Conservation (phyloP, 2,888 invertebrate species). For the Drosophila crucigera region DNA sequence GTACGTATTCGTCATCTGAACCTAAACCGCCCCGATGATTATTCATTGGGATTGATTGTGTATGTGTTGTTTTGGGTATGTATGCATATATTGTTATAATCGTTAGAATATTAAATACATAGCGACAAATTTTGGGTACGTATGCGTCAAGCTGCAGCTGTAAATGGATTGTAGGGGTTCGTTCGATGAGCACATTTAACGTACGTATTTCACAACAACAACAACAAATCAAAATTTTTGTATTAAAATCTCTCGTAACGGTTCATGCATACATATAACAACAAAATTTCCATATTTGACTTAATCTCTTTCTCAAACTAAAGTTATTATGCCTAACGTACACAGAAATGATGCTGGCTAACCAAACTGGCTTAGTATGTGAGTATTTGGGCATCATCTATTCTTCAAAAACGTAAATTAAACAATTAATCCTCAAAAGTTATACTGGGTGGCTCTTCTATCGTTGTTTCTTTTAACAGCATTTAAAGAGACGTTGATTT, state of each 20-base stretch:
- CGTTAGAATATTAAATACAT: constrained; percentile 35
- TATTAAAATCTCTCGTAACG: constrained; percentile 46
- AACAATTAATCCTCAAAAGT: constrained; percentile 18
- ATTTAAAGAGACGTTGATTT: constrained; percentile 40
- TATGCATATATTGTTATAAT: constrained; percentile 43
- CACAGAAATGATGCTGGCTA: constrained; percentile 46
- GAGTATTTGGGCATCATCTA: constrained; percentile 46
- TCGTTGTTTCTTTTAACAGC: constrained; percentile 73
- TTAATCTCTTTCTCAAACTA: constrained; percentile 56
- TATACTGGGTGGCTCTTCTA: constrained; percentile 43
- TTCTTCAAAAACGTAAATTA: constrained; percentile 16
- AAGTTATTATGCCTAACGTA: constrained; percentile 43
- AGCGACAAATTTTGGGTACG: constrained; percentile 50
- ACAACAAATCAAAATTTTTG: constrained; percentile 37
- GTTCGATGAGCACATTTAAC: constrained; percentile 51
- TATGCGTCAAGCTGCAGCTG: constrained; percentile 48
- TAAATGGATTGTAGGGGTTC: constrained; percentile 44
- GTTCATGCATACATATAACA: constrained; percentile 35
- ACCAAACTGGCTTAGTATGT: constrained; percentile 57
- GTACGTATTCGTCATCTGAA: constrained; percentile 52
- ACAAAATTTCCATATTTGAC: constrained; percentile 46
- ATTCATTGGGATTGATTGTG: constrained; percentile 30
- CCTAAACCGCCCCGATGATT: constrained; percentile 16
- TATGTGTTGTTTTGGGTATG: constrained; percentile 47
- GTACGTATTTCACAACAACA: constrained; percentile 49